Base-by-base conservation (phyloP, 2,888 invertebrate genomes). In the Sphaerophoria rueppellii region DNA sequence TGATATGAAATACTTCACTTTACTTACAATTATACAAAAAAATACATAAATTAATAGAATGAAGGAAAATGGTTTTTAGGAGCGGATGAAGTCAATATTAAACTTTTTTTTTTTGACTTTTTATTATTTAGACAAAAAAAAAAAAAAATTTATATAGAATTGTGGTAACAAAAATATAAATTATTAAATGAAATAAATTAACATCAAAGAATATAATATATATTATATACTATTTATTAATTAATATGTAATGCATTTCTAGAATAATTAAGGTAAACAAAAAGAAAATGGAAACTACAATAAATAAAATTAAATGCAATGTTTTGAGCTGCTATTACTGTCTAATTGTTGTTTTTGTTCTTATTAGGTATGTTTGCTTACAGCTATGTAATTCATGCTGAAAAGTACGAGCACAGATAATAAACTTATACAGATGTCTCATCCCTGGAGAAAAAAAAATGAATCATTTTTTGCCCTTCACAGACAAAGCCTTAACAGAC, bases 171-270 rank as follows among this genome's bases (percentile, higher is more conserved):
- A n/a, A 11, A 52, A 6, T 54, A 35, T 37, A 82, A 61, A 50
- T 52, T 24, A 74, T 72, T 60, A 37, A 37, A 35, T 63, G 32
- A 72, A 79, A 54, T 50, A 52, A 81, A 81, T 70, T 70, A 78
- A 82, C 82, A 78, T 78, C 86, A 86, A 86, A 82, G 74, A 86
- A 86, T 74, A 86, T 70, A 82, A 73, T 73, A 82, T 82, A 86
- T 74, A 82, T 74, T 78, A 86, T 82, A 72, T 75, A 78, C 82
- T 86, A 86, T 86, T 86, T 82, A 86, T 86, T 82, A 74, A 77
- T 78, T 82, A 82, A 77, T 86, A 78, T 78, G 78, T 77, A 81
- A 81, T 85, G 86, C 86, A 87, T 87, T 87, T 87, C 70, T 87
- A 87, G 85, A 85, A 67, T 60, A 74, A 74, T 71, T 78, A 86